Conservation (phyloP, 2,113 vertebrate genomes). For the Notothenia coriiceps region DNA sequence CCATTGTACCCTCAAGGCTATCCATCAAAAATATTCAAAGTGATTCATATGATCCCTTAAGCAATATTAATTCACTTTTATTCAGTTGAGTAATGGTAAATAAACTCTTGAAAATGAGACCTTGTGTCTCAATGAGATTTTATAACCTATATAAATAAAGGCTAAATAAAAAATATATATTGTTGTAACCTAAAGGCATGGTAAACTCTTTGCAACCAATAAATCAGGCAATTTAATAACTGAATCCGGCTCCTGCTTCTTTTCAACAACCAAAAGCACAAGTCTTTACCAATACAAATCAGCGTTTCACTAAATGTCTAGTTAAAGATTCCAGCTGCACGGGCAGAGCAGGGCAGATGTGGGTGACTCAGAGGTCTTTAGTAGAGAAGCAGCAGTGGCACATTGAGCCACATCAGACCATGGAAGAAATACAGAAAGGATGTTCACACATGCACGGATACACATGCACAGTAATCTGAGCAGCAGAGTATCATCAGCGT, state of each 20-base stretch:
- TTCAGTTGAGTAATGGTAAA: constrained; percentile 10
- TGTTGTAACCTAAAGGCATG: neutral
- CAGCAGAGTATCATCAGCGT: constrained; percentile 56
- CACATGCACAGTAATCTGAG: constrained; percentile 64
- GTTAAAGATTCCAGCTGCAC: constrained; percentile 20
- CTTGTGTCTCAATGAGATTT: too few species aligned
- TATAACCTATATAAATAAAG: too few species aligned
- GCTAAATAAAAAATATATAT: too few species aligned
- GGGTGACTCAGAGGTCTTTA: constrained; percentile 40
- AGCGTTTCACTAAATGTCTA: constrained; percentile 4
- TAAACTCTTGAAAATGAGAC: neutral
- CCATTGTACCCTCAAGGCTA: neutral
- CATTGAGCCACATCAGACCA: neutral
- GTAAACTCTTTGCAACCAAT: neutral
- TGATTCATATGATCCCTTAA: neutral
- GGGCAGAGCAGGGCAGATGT: constrained; percentile 17
- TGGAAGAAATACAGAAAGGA: constrained; percentile 42
- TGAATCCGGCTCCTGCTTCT: neutral
- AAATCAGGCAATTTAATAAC: constrained; percentile 1
- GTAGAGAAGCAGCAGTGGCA: constrained; percentile 8
- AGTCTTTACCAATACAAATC: neutral
- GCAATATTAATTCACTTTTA: constrained; percentile 15
- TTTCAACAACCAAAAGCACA: constrained; percentile 4
- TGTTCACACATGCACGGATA: constrained; percentile 39
- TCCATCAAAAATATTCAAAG: too few species aligned